Conservation (phyloP, 2,113 vertebrate genomes). For the Acrocephalus kingi region DNA sequence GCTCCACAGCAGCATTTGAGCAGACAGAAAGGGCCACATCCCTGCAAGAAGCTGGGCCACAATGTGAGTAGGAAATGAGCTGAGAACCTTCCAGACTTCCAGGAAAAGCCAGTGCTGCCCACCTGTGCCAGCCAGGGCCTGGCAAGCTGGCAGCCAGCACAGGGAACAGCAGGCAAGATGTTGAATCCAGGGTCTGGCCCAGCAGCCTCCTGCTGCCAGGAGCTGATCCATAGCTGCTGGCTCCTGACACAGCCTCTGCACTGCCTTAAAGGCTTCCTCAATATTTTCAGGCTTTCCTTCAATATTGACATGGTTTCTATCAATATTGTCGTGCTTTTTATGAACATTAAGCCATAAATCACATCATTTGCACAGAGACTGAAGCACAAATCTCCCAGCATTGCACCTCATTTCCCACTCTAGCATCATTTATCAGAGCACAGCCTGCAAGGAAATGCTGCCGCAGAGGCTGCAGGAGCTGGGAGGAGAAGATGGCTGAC, state of each 20-base stretch:
- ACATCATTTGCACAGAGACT: accelerated
- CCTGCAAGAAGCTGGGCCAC: background rate
- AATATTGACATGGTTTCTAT: background rate
- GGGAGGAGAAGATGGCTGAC: conserved; percentile 26
- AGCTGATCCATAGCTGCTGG: background rate
- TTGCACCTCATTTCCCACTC: background rate
- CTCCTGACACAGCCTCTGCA: background rate
- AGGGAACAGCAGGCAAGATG: conserved; percentile 1
- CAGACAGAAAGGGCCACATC: background rate
- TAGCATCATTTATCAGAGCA: background rate
- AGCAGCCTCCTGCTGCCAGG: background rate
- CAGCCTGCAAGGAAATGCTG: background rate
- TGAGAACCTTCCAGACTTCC: background rate
- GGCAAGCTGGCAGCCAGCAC: background rate
- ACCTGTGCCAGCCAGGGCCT: background rate
- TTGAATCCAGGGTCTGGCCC: background rate
- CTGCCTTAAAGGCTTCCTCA: background rate
- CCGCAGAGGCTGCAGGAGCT: background rate
- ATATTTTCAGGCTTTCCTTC: background rate
- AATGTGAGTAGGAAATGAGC: background rate
- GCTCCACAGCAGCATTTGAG: background rate
- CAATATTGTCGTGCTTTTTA: background rate
- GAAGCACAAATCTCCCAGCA: background rate
- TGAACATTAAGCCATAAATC: background rate
- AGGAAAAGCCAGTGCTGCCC: background rate